Percentiles rank a stretch among this genome's conserved stretches.
Evolutionary conservation across 1,140 invertebrate genomes (phyloP).

Genomic region (Rhagoletis zephyria): DNA sequence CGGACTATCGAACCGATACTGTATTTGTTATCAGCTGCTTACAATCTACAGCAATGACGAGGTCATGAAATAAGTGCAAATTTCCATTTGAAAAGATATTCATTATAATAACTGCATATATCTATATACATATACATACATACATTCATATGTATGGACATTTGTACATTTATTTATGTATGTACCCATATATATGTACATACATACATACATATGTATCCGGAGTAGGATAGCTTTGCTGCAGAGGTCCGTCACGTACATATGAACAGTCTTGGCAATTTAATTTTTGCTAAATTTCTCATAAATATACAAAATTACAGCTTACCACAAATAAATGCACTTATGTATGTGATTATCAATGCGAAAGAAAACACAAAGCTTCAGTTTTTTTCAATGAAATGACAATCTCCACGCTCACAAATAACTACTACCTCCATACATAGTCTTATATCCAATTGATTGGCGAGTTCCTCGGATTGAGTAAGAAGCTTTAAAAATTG

Average conservation of each 20-base stretch:
- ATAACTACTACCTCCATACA: slow-evolving; percentile 18
- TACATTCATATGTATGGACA: not conserved
- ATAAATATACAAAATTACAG: slow-evolving; percentile 71
- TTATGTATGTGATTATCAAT: slow-evolving; percentile 38
- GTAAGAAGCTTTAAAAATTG: slow-evolving; percentile 42
- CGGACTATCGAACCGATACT: not conserved
- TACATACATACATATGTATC: not conserved
- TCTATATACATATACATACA: not conserved
- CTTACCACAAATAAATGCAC: slow-evolving; percentile 56
- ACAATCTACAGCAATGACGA: not conserved
- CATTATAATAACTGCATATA: not conserved
- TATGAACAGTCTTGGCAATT: slow-evolving; percentile 61
- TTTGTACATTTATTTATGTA: not conserved
- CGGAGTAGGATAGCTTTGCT: not conserved
- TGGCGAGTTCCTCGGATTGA: not conserved
- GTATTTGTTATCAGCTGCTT: not conserved
- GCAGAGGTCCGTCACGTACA: not conserved
- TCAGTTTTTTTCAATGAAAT: slow-evolving; percentile 24
- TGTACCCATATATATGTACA: not conserved
- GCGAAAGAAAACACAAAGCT: slow-evolving; percentile 47
- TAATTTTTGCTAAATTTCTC: slow-evolving; percentile 71
- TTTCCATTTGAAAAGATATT: not conserved
- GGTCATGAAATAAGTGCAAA: not conserved
- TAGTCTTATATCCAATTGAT: not conserved
- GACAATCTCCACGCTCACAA: slow-evolving; percentile 22